These are phyloP conservation scores for Eremophila alpestris DNA, from an alignment of 2,797 vertebrate species.

Conservation along the genomic window DNA sequence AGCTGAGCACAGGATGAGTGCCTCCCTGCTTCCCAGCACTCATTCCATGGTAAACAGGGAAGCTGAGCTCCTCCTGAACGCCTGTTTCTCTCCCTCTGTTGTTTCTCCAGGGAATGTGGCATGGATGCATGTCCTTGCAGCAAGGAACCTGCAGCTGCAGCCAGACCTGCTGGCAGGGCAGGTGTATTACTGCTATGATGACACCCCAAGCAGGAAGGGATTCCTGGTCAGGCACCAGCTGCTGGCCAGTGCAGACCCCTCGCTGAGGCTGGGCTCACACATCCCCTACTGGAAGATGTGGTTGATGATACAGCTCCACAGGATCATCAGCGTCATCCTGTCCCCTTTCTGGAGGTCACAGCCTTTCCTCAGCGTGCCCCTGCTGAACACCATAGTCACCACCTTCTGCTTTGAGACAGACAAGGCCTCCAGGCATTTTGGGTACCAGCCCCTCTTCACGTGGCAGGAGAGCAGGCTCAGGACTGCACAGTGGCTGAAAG, in stretches of 20 bases:
- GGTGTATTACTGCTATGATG: constrained; percentile 26
- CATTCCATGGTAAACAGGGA: neutral
- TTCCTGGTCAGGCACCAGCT: neutral
- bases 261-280: neutral
- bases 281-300: constrained; percentile 57
- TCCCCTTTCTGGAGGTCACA: constrained; percentile 22
- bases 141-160: constrained; percentile 35
- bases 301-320: neutral
- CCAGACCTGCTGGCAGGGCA: constrained; percentile 8
- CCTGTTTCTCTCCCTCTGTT: neutral
- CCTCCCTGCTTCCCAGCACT: neutral
- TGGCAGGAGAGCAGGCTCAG: constrained; percentile 47
- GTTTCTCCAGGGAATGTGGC: constrained; percentile 33
- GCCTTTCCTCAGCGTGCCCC: constrained; percentile 8
- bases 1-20: neutral
- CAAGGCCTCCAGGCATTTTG: constrained; percentile 57
- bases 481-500: constrained; percentile 21
- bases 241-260: neutral
- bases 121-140: constrained; percentile 59
- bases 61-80: neutral
- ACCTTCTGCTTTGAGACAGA: constrained; percentile 27
- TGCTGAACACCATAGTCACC: neutral
- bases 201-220: neutral
- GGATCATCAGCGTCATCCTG: neutral
- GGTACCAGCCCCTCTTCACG: constrained; percentile 34